A percentile compares a stretch with the other conserved stretches of the same genome.
These are phyloP conservation scores for Tortrix viridana DNA, from an alignment of 2,888 invertebrate species.

Conservation along the genomic window DNA sequence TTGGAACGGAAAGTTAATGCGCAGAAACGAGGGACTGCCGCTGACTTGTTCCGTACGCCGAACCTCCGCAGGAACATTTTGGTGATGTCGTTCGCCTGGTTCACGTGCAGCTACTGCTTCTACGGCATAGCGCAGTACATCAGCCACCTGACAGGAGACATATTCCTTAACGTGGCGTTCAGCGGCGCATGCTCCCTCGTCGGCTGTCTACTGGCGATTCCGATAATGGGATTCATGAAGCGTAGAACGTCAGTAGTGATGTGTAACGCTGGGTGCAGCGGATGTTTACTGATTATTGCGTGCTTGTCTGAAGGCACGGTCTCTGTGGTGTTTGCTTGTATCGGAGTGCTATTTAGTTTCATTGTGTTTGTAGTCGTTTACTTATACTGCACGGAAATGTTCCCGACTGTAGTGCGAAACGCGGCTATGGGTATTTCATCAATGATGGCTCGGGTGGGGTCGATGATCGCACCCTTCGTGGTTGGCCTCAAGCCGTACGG, in stretches of 20 bases:
- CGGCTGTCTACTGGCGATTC: slow-evolving; percentile 85
- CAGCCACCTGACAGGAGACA: slow-evolving; percentile 89
- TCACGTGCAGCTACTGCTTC: slow-evolving; percentile 88
- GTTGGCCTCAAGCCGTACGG: slow-evolving; percentile 82
- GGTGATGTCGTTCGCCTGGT: slow-evolving; percentile 89
- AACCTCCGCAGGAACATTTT: slow-evolving; percentile 87
- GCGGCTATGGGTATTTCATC: slow-evolving; percentile 94
- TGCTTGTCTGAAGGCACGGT: slow-evolving; percentile 68
- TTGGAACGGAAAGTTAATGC: slow-evolving; percentile 50
- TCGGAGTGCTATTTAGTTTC: slow-evolving; percentile 91
- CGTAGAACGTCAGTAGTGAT: slow-evolving; percentile 85
- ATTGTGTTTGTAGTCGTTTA: slow-evolving; percentile 92
- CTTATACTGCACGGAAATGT: slow-evolving; percentile 92
- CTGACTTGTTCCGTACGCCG: slow-evolving; percentile 87
- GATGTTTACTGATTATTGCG: slow-evolving; percentile 85
- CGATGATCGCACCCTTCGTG: slow-evolving; percentile 92
- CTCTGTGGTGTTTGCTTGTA: slow-evolving; percentile 86
- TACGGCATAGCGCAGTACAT: slow-evolving; percentile 93
- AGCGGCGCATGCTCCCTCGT: slow-evolving; percentile 86
- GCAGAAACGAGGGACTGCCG: slow-evolving; percentile 69
- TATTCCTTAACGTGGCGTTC: slow-evolving; percentile 91
- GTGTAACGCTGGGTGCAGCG: slow-evolving; percentile 83
- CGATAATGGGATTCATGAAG: slow-evolving; percentile 86
- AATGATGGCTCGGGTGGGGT: slow-evolving; percentile 92
- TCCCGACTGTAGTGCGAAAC: slow-evolving; percentile 94